These are phyloP conservation scores for Drosophila tripunctata DNA, from an alignment of 2,888 invertebrate species.

Conservation along the genomic window DNA sequence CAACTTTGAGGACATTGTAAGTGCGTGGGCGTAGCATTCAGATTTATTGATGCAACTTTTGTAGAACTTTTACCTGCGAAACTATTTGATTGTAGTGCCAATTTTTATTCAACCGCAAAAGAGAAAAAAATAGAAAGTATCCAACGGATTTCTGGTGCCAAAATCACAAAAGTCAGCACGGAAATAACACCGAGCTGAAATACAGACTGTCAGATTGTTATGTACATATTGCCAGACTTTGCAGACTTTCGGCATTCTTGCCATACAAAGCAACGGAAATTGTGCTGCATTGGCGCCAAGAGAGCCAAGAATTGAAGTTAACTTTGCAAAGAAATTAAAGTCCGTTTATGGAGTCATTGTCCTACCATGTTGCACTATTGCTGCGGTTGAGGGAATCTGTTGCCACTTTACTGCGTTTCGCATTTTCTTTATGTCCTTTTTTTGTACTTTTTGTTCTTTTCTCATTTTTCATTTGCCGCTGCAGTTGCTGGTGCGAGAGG, in stretches of 20 bases:
- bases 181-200: slow-evolving; percentile 24
- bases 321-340: slow-evolving; percentile 64
- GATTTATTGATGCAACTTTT: slow-evolving; percentile 55
- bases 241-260: slow-evolving; percentile 1
- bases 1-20: slow-evolving; percentile 4
- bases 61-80: slow-evolving; percentile 11
- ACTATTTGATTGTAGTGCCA: slow-evolving; percentile 34
- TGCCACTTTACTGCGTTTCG: slow-evolving; percentile 26
- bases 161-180: slow-evolving; percentile 26
- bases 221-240: slow-evolving; percentile 2
- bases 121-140: slow-evolving; percentile 12
- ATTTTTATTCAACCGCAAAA: slow-evolving; percentile 27
- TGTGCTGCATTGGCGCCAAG: slow-evolving; percentile 52
- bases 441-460: slow-evolving; percentile 18
- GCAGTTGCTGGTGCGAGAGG: slow-evolving; percentile 58
- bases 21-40: slow-evolving; percentile 26
- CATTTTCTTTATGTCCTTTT: slow-evolving; percentile 19
- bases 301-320: slow-evolving; percentile 29
- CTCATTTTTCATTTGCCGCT: slow-evolving; percentile 20
- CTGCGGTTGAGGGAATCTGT: slow-evolving; percentile 50
- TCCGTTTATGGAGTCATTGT: slow-evolving; percentile 78
- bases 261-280: slow-evolving; percentile 66
- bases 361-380: slow-evolving; percentile 46
- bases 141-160: slow-evolving; percentile 12
- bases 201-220: neutral